phyloP scores from a whole-genome alignment of 2,113 vertebrate species.

The Nyctereutes procyonoides region DNA sequence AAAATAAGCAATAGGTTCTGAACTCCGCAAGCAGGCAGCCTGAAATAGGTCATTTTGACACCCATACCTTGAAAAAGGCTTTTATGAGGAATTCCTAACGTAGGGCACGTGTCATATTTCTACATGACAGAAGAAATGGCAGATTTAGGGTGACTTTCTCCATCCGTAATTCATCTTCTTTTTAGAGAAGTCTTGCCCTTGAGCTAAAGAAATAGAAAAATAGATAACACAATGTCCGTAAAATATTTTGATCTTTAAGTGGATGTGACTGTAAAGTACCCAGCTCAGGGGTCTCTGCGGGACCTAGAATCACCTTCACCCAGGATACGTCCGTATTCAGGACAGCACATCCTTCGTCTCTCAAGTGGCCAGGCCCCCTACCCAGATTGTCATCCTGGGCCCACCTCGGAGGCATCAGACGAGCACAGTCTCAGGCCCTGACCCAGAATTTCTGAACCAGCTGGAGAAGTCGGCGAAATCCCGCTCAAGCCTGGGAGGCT shows the following conservation, averaged over 20 bases:
- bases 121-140: too few species aligned
- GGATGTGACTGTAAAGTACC: background rate
- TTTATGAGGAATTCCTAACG: too few species aligned
- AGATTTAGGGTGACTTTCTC: background rate
- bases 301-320: fast-evolving
- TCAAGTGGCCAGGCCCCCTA: background rate
- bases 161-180: background rate
- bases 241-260: background rate
- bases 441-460: background rate
- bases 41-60: fast-evolving
- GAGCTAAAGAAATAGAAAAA: background rate
- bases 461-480: fast-evolving
- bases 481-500: fast-evolving
- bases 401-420: fast-evolving
- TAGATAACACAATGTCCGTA: too few species aligned
- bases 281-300: fast-evolving
- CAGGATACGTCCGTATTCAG: fast-evolving
- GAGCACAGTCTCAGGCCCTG: fast-evolving
- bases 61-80: background rate
- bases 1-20: background rate
- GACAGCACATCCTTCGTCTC: background rate
- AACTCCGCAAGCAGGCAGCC: too few species aligned
- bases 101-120: fast-evolving
- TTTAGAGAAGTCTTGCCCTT: background rate
- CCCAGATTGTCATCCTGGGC: fast-evolving